Base-by-base conservation (phyloP, 2,888 invertebrate genomes). In the Endotricha flammealis region DNA sequence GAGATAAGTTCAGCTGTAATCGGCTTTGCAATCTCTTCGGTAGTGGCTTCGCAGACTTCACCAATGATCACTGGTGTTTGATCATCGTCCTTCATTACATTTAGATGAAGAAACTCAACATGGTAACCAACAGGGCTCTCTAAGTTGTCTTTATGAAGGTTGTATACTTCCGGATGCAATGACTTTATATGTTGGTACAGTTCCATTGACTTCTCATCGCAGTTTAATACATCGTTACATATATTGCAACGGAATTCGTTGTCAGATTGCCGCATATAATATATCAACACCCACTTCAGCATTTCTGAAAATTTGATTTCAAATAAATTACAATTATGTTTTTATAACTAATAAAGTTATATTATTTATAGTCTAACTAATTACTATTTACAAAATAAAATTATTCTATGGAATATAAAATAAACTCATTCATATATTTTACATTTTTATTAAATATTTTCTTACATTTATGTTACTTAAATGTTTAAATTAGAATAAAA, bases 261-360 rank as follows among this genome's bases (percentile, higher is more conserved):
- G 1, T 66, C 57, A 0, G 44, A 36, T 11, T 57, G 33, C 38
- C 66, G 67, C 6, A 65, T 38, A 46, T 63, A 85, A 48, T 83
- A 85, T 42, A 83, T 79, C 1, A 65, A 57, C 29, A 75, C 56
- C 83, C 85, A 83, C 8, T 81, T 80, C 2, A 77, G 80, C 16
- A 71, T 30, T 35, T 57, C 61, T 63, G 53, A 12, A 52, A 58
- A 31, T 27, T 12, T 12, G 6, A 10, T 28, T 17, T 14, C 6
- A 17, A 27, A 24, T 13, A 41, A 29, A 30, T 23, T 20, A 3
- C 9, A 12, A 27, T 27, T 20, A 8, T 4, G 20, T 3, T 7
- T 20, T 4, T 20, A 20, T 7, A 4, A 16, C 4, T n/a, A 16
- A 16, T 4, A 16, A 16, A 4, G 16, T 16, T 16, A 4, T 16